Base-by-base conservation (phyloP, 2,113 vertebrate genomes). In the Cepphus grylle region DNA sequence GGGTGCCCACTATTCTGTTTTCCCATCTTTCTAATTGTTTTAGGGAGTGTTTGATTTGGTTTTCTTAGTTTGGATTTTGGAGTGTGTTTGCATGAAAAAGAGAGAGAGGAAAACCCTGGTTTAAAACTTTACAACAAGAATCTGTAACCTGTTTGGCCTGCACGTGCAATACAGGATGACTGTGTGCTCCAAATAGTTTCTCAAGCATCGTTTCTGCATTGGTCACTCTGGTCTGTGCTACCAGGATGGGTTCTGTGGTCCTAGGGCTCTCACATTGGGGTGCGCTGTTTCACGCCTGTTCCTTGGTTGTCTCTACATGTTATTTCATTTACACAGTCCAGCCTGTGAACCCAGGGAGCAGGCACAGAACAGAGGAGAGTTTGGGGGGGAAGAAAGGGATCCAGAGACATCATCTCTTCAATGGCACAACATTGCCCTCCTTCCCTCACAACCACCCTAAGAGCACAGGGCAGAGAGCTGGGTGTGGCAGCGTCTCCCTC, bases 141-240 rank as follows among this genome's bases (percentile, higher is more conserved):
- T 30, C 14, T 0, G 1, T 34, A 50, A n/a, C 55, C 59, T 70
- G 22, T 16, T 71, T n/a, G 38, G 36, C 19, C 38, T 66, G 55
- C 34, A 17, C 2, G 0, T 15, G 29, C 3, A 8, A 17, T 2
- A 2, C 15, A 85, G 56, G 42, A 9, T 12, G 29, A 13, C 47
- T 59, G 47, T 12, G 3, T 8, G 73, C 34, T 87, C 47, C 27
- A 47, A 26, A 8, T 13, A 70, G 9, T 38, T 16, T 81, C 72
- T 40, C 30, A 38, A 34, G 36, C 18, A 43, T 11, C 20, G 11
- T 58, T 76, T 52, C 53, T 86, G 13, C 45, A 32, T 1, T 70
- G 12, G 23, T 47, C n/a, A 23, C 30, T 76, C 8, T 34, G 49
- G 7, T 61, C 15, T 38, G 17, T 62, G 61, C 42, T 71, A 10